These are phyloP conservation scores for Distichodus sexfasciatus DNA, from an alignment of 2,797 vertebrate genomes.

Conservation along the genomic window DNA sequence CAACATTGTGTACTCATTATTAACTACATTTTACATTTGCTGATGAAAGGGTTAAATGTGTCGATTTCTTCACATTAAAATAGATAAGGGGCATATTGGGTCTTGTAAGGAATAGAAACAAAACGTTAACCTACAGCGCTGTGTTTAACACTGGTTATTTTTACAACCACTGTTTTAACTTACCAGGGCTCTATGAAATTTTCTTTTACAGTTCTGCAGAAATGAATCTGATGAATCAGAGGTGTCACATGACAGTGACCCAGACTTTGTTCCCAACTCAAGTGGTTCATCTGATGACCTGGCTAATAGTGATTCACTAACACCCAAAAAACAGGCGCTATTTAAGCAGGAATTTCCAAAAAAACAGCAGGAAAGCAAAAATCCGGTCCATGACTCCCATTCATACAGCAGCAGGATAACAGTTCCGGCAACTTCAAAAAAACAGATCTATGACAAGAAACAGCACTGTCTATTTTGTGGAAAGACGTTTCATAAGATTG, in stretches of 20 bases:
- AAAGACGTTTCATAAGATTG: not conserved
- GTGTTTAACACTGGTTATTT: not conserved
- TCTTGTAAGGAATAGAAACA: too few species aligned
- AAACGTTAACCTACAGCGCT: not conserved
- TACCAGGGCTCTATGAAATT: not conserved
- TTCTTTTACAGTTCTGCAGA: not conserved
- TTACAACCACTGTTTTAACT: not conserved
- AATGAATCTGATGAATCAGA: not conserved
- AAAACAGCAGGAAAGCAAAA: not conserved
- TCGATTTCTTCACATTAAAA: too few species aligned
- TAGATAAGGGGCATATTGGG: too few species aligned
- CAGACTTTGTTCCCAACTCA: not conserved
- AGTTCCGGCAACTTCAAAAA: not conserved
- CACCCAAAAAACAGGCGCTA: not conserved
- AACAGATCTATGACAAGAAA: not conserved
- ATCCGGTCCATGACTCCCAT: not conserved
- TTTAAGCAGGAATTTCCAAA: not conserved
- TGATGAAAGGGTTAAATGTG: too few species aligned
- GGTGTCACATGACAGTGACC: not conserved
- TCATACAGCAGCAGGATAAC: not conserved
- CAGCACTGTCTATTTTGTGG: not conserved
- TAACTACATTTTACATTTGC: too few species aligned
- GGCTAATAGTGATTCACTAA: not conserved
- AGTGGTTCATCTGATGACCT: not conserved
- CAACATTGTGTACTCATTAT: too few species aligned